Evolutionary conservation across 2,113 vertebrate genomes (phyloP).

Genomic region (Pollachius pollachius): DNA sequence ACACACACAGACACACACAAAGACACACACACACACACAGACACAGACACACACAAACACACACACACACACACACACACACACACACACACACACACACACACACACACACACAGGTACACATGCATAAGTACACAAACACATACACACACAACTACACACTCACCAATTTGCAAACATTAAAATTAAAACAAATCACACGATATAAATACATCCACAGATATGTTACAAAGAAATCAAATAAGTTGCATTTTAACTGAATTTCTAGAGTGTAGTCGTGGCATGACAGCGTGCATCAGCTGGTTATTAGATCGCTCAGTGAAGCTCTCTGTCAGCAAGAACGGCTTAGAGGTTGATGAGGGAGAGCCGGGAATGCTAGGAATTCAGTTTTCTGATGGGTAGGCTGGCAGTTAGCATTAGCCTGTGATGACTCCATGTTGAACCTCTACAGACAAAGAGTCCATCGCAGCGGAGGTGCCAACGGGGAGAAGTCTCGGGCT

Average conservation of each 20-base stretch:
- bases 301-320: conserved; percentile 22
- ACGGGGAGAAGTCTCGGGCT: not conserved
- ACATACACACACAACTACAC: no score
- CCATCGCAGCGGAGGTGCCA: not conserved
- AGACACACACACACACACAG: no score
- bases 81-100: not conserved
- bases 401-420: conserved; percentile 23
- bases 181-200: no score
- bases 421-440: conserved; percentile 23
- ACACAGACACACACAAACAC: not conserved
- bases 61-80: conserved; percentile 7
- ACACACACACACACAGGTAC: no score
- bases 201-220: no score
- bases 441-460: conserved; percentile 30
- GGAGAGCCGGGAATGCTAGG: conserved; percentile 32
- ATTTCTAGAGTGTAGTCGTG: not conserved
- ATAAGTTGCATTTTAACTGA: no score
- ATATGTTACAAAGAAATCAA: no score
- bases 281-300: conserved; percentile 21
- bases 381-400: conserved; percentile 32
- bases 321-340: conserved; percentile 36
- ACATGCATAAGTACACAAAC: no score
- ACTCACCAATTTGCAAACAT: no score
- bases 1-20: no score
- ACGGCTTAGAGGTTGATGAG: conserved; percentile 19